Percentiles rank a stretch among this genome's conserved stretches.
phyloP scores from a whole-genome alignment of 2,113 vertebrate genomes.

The Redunca redunca region DNA sequence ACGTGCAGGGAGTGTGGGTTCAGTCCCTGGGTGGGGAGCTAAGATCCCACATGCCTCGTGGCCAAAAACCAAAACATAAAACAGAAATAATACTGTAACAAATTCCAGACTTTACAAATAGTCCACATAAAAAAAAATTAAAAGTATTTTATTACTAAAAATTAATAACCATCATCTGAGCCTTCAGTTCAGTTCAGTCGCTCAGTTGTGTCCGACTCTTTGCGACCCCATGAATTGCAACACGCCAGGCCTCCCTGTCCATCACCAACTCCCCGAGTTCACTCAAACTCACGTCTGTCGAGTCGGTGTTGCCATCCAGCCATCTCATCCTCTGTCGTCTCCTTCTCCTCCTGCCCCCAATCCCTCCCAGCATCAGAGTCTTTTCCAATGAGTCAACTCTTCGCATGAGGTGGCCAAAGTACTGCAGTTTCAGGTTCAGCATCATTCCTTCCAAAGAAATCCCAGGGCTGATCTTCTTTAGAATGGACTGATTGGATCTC shows the following conservation, averaged over 20 bases:
- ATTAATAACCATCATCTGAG: not conserved
- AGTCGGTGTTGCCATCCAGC: no score
- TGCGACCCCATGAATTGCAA: fast-evolving
- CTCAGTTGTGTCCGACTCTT: fast-evolving
- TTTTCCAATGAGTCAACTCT: no score
- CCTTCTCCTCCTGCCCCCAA: no score
- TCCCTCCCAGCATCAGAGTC: no score
- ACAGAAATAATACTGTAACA: not conserved
- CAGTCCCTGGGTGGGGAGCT: not conserved
- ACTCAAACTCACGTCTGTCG: fast-evolving
- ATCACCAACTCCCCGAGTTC: no score
- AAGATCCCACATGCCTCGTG: not conserved
- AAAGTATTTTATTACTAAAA: not conserved
- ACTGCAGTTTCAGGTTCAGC: no score
- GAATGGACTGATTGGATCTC: no score
- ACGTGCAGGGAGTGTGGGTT: not conserved
- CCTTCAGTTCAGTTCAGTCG: not conserved
- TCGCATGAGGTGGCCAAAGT: no score
- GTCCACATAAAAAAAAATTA: not conserved
- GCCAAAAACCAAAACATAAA: not conserved
- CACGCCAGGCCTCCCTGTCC: no score
- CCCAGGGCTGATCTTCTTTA: no score
- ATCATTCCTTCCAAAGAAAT: no score
- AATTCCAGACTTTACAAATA: not conserved
- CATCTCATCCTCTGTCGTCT: no score